Percentiles rank a stretch among this genome's conserved stretches.
Evolutionary conservation across 53 echinoderm and acorn worm genomes (phyloP).

Genomic region (Pentamera pediparva): DNA sequence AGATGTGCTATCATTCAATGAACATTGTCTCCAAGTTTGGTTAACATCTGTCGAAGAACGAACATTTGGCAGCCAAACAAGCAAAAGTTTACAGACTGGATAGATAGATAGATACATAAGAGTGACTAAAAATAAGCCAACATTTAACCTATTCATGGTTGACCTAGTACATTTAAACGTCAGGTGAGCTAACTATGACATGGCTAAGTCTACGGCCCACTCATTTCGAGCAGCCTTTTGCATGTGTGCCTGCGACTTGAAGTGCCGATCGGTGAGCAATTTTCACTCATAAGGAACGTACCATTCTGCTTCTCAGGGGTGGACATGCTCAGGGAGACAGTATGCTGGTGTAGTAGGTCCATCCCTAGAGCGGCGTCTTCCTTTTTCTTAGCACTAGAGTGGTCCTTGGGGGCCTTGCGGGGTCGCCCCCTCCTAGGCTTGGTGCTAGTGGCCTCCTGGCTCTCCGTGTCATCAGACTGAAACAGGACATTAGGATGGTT

Average conservation of each 20-base stretch:
- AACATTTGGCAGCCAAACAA: too few relatives aligned
- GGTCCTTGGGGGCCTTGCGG: slow-evolving; percentile 39
- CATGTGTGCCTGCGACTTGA: not conserved
- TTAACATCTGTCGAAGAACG: too few relatives aligned
- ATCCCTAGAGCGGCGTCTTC: slow-evolving; percentile 68
- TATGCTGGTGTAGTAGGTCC: slow-evolving; percentile 89
- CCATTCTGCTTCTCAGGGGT: slow-evolving; percentile 73
- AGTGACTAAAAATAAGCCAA: not conserved
- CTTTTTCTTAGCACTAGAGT: slow-evolving; percentile 38
- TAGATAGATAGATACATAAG: slow-evolving; percentile 34
- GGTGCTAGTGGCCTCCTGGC: not conserved
- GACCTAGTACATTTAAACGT: too few relatives aligned
- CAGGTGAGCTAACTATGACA: too few relatives aligned
- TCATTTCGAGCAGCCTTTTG: too few relatives aligned
- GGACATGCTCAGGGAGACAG: slow-evolving; percentile 78
- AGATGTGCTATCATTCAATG: slow-evolving; percentile 3
- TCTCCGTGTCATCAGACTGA: slow-evolving; percentile 32
- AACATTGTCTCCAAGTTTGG: too few relatives aligned
- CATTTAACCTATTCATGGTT: not conserved
- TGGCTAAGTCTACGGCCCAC: too few relatives aligned
- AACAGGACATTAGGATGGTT: not conserved
- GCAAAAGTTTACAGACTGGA: too few relatives aligned
- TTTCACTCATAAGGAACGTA: slow-evolving; percentile 9
- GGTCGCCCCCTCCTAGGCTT: slow-evolving; percentile 70
- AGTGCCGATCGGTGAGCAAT: too few relatives aligned